A percentile compares a stretch with the other conserved stretches of the same genome.
Conservation (phyloP, 2,113 vertebrate genomes). For the Limanda limanda region DNA sequence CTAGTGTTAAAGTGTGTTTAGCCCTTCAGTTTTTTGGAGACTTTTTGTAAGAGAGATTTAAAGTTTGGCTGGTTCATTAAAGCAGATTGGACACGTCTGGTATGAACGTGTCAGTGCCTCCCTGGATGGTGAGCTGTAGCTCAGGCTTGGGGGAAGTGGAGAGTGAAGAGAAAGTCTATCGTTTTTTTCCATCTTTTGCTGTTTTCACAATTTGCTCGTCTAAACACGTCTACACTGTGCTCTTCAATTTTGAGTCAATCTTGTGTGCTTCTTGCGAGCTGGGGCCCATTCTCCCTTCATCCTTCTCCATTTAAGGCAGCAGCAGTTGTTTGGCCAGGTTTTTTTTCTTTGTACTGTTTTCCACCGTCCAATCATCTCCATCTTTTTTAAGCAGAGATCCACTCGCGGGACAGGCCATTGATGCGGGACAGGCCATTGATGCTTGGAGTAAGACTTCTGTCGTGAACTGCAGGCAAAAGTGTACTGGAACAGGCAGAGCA, state of each 20-base stretch:
- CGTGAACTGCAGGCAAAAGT: slow-evolving; percentile 45
- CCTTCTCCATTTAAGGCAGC: slow-evolving; percentile 33
- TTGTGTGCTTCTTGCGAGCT: slow-evolving; percentile 6
- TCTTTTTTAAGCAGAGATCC: slow-evolving; percentile 13
- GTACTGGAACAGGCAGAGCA: slow-evolving; percentile 46
- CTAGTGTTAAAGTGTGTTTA: neutral
- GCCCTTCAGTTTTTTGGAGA: neutral
- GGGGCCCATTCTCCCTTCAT: neutral
- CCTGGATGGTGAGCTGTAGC: neutral
- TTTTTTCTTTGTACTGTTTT: slow-evolving; percentile 8
- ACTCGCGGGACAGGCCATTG: neutral
- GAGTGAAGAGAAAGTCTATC: neutral
- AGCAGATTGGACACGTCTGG: neutral
- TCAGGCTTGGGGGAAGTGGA: neutral
- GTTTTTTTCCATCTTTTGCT: neutral
- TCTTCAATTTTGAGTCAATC: slow-evolving; percentile 44
- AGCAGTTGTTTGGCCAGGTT: slow-evolving; percentile 17
- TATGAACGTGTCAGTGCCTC: neutral
- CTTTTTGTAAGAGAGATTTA: neutral
- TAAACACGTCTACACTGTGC: slow-evolving; percentile 3
- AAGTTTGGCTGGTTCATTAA: neutral
- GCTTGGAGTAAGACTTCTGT: slow-evolving; percentile 54
- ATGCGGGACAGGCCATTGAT: slow-evolving; percentile 35
- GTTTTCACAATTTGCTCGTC: slow-evolving; percentile 12
- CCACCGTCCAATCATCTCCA: slow-evolving; percentile 10